A percentile compares a stretch with the other conserved stretches of the same genome.
These are phyloP conservation scores for Marasmarcha lunaedactyla DNA, from an alignment of 2,888 invertebrate genomes.

Conservation along the genomic window DNA sequence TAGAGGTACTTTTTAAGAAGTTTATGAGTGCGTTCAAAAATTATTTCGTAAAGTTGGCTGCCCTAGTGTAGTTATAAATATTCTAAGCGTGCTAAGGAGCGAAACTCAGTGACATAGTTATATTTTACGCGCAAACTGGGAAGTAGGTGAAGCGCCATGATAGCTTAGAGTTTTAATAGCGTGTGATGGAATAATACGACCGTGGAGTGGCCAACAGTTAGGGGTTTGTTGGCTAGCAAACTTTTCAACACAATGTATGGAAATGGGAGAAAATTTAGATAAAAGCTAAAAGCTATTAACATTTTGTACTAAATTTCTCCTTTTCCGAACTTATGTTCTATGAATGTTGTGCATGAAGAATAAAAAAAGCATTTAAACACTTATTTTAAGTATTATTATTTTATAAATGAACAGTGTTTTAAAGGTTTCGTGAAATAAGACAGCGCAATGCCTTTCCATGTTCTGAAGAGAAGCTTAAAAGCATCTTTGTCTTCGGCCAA, in stretches of 20 bases:
- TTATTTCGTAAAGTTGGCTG: not conserved
- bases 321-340: no score
- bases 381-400: not conserved
- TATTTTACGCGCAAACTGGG: slow-evolving; percentile 4
- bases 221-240: not conserved
- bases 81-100: not conserved
- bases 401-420: no score
- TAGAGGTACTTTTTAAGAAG: not conserved
- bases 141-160: slow-evolving; percentile 12
- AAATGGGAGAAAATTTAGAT: no score
- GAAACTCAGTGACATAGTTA: slow-evolving; percentile 9
- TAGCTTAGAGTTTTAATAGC: slow-evolving; percentile 20
- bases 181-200: slow-evolving; percentile 8
- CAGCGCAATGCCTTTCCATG: slow-evolving; percentile 1
- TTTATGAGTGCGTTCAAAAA: no score
- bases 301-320: no score
- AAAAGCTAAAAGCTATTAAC: no score
- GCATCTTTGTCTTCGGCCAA: slow-evolving; percentile 62
- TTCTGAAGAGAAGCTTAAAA: slow-evolving; percentile 44
- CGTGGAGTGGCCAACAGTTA: not conserved
- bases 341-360: no score
- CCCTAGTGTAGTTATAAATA: not conserved
- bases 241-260: not conserved
- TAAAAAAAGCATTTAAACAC: not conserved
- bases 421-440: not conserved